Base-by-base conservation (phyloP, 2,797 vertebrate genomes). In the Rhabdophis nuchalis region DNA sequence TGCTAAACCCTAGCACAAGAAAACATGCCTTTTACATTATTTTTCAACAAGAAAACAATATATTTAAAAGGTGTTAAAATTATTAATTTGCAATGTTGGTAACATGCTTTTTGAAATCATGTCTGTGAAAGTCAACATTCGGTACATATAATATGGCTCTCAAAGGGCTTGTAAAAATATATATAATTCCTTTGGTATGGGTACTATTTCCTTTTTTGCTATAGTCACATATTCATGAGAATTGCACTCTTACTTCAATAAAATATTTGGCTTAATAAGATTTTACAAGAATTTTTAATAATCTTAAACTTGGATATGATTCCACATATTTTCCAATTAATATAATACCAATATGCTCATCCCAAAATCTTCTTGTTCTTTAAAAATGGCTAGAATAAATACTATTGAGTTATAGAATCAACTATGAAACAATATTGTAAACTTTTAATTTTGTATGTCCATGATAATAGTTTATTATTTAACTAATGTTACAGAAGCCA, bases 1-100 rank as follows among this genome's bases (percentile, higher is more conserved):
- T 94, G 97, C 98, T 97, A 98, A 98, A 87, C 99, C 99, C 99
- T 99, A 94, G 87, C 89, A 93, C 46, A 95, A 89, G 93, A 95
- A 97, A 29, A 96, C 60, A 94, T 27, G 52, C 87, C 6, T 92
- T 85, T 52, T 87, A 95, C 50, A 94, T 95, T 0, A 92, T 90
- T 93, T 95, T 91, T 64, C 90, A 23, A 88, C 85, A 0, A 1
- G 90, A 53, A 93, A 32, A 60, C 0, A 1, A 1, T 86, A 54
- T 5, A 4, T 82, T 88, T 87, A 50, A 60, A 82, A 93, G 94
- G 32, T 93, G 82, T 4, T 32, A 82, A 11, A 91, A 9, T 13
- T 61, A 50, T 90, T 58, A 92, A 89, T 18, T 91, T 85, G 7
- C 5, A 88, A 90, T 91, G 57, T 1, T 56, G 58, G n/a, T 86